These are phyloP conservation scores for Cremastinae sp. DNA, from an alignment of 2,888 invertebrate species.

Conservation along the genomic window DNA sequence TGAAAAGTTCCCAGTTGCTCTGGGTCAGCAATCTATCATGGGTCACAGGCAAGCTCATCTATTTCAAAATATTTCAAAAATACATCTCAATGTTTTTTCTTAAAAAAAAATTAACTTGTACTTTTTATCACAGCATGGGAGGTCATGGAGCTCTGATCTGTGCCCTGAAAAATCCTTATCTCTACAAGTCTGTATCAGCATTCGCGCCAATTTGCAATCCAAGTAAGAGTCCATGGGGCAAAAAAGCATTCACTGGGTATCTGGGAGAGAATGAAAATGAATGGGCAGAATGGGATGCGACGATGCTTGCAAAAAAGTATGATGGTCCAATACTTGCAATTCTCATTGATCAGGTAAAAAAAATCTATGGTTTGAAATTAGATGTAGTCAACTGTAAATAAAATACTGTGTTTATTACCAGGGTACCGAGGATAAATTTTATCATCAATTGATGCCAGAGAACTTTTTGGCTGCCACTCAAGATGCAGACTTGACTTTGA, in stretches of 20 bases:
- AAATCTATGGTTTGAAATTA: too few species aligned
- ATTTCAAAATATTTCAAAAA: not conserved
- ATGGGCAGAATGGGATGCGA: constrained; percentile 95
- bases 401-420: constrained; percentile 77
- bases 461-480: constrained; percentile 88
- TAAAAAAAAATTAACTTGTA: not conserved
- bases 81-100: constrained; percentile 14
- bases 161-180: constrained; percentile 93
- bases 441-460: constrained; percentile 91
- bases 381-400: not conserved
- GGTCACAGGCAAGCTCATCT: constrained; percentile 86
- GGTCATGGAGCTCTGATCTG: constrained; percentile 97
- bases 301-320: constrained; percentile 90
- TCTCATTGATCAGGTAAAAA: constrained; percentile 91
- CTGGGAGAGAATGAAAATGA: constrained; percentile 86
- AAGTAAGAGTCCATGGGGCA: constrained; percentile 91
- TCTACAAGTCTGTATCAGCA: constrained; percentile 94
- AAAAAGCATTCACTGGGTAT: constrained; percentile 91
- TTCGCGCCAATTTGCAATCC: constrained; percentile 98
- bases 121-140: constrained; percentile 91
- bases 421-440: constrained; percentile 92
- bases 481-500: constrained; percentile 86
- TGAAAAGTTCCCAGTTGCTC: constrained; percentile 86
- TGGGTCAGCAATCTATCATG: constrained; percentile 87
- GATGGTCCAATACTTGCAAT: constrained; percentile 91